Base-by-base conservation (phyloP, 2,888 invertebrate genomes). In the Liposcelis brunnea region DNA sequence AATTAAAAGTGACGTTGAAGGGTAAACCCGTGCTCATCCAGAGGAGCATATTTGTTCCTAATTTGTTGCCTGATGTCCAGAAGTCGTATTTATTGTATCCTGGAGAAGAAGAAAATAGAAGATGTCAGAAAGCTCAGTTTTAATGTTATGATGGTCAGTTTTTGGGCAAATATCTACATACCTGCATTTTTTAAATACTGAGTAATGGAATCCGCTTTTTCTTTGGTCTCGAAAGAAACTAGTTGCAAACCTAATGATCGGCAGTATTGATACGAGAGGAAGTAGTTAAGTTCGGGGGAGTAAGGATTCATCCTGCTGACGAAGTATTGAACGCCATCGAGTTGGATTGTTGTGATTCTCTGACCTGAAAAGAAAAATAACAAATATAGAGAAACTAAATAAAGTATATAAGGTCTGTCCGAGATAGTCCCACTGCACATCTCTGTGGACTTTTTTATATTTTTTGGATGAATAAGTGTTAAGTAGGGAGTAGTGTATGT, bases 11-110 rank as follows among this genome's bases (percentile, higher is more conserved):
- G 18, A 82, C 79, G 62, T 87, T 86, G 66, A 86, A 84, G 31
- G 85, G 84, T 49, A 84, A 64, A 11, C 86, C 86, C 31, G 84
- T 83, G 60, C 84, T 85, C 85, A 86, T 84, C 86, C 86, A 87
- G 48, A 86, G 67, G 63, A 81, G 80, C 81, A 84, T 85, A 57
- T 83, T 81, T 12, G 85, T 84, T 31, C 86, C 86, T 48, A 87
- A 67, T 55, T 81, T 78, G 64, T 87, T 87, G 49, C 86, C 86
- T 48, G 85, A 85, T 56, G 85, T 85, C 86, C 86, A 87, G 63
- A 84, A 86, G 60, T 85, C 84, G 56, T 79, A 81, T 58, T 81
- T 80, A 53, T 77, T 78, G 61, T 82, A 83, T 3, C 74, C 74
- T 74, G 61, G 18, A 60, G 59, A 48, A 31, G 44, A 48, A 35